Evolutionary conservation across 1,140 invertebrate genomes (phyloP).

Genomic region (Coptotermes formosanus): DNA sequence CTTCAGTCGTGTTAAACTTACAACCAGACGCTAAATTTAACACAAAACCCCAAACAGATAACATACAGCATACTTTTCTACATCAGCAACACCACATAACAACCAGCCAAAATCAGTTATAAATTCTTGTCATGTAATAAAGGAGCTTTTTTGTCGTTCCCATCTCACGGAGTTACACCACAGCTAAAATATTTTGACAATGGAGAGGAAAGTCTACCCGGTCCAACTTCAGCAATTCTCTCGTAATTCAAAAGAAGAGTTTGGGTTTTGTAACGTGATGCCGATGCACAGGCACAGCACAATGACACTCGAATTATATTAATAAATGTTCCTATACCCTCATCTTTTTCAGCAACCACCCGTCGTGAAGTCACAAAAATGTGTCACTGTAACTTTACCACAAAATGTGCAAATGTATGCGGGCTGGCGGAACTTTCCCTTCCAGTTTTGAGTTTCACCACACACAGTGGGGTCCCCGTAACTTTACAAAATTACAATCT

Average conservation of each 20-base stretch:
- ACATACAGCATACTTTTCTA: background rate
- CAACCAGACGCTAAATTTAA: background rate
- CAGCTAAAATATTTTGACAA: background rate
- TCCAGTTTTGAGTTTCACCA: background rate
- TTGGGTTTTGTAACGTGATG: background rate
- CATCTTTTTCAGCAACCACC: background rate
- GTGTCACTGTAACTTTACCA: conserved; percentile 12
- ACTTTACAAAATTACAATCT: background rate
- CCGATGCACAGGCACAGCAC: background rate
- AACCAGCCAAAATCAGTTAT: background rate
- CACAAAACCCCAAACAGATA: background rate
- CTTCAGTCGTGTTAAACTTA: background rate
- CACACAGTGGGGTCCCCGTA: background rate
- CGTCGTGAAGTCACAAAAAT: background rate
- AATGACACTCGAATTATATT: background rate
- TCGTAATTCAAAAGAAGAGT: background rate
- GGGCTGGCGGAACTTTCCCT: background rate
- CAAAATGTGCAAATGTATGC: background rate
- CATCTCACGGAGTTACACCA: background rate
- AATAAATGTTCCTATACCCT: background rate
- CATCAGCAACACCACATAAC: background rate
- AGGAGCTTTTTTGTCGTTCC: background rate
- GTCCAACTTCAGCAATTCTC: background rate
- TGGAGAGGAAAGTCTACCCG: background rate
- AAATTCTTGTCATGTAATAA: background rate